Conservation (phyloP, 2,113 vertebrate genomes). For the Pyxicephalus adspersus region DNA sequence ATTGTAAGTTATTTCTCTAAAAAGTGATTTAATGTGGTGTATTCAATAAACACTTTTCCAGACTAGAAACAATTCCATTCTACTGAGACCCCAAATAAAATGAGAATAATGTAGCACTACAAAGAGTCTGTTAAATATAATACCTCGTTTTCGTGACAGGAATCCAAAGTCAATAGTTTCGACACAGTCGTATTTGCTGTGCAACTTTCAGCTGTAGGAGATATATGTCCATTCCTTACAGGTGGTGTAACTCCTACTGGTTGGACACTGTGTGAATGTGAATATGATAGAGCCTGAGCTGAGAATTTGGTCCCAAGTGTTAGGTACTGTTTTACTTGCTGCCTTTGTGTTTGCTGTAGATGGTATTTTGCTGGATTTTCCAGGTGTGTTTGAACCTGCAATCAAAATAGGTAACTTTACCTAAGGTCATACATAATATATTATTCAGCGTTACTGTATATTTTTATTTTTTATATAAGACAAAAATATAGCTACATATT, state of each 20-base stretch:
- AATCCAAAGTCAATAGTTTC: constrained; percentile 76
- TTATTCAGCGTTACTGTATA: too few species aligned
- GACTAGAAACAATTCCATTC: too few species aligned
- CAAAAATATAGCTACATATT: too few species aligned
- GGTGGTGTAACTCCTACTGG: constrained; percentile 68
- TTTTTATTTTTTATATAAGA: too few species aligned
- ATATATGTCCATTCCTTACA: constrained; percentile 77
- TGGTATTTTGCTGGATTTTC: constrained; percentile 86
- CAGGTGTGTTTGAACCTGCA: constrained; percentile 86
- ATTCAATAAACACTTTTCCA: too few species aligned
- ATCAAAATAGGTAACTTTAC: constrained; percentile 47
- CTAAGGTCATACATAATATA: too few species aligned
- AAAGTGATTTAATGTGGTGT: too few species aligned
- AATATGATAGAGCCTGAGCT: constrained; percentile 69
- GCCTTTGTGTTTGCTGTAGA: constrained; percentile 81
- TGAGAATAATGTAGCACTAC: too few species aligned
- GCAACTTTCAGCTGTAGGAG: constrained; percentile 69
- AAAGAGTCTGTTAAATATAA: constrained; percentile 15
- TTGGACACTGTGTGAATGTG: constrained; percentile 75
- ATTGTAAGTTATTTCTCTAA: too few species aligned
- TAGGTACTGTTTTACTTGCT: constrained; percentile 90
- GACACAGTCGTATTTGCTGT: constrained; percentile 75
- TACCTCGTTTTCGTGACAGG: constrained; percentile 80
- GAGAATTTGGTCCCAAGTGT: constrained; percentile 84
- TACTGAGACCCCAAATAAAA: too few species aligned